Evolutionary conservation across 1,140 invertebrate genomes (phyloP), one percentile per base, ranked within the genome.

Genomic region (Psix sp.): DNA sequence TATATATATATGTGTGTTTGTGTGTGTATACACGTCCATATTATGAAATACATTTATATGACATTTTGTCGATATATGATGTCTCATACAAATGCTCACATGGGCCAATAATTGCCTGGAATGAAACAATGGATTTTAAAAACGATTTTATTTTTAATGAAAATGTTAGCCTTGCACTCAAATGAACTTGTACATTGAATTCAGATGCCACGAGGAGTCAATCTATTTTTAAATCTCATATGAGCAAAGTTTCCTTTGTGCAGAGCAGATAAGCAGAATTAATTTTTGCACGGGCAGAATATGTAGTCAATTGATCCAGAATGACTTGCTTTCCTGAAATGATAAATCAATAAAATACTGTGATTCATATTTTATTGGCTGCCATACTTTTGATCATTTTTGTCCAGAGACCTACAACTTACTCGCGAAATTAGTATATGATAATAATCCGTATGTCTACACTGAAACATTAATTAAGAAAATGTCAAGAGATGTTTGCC

Each of bases 181-280:
- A 66, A 73, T 76, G 71, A 66, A 72, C 59, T 71, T 66, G 48
- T 54, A 54, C 60, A 54, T 74, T 67, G 65, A 77, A 56, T 70
- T 76, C 60, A 71, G 46, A 72, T 74, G 52, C 62, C 62, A 71
- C 60, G 43, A 67, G 24, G 60, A 65, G 56, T 51, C 43, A 38
- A 20, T 62, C 60, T 79, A 79, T 79, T 77, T 79, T 74, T 79
- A 79, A 42, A 33, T 62, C 60, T 76, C 45, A 46, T 56, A 71
- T 73, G 65, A 74, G 75, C 68, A 80, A 68, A 60, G 66, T 54
- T 76, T 60, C 11, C 71, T 78, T 76, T 65, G 67, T 74, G 57
- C 51, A 17, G 15, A 17, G 29, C 14, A 31, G 38, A 48, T 39
- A 43, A 11, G 42, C 36, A 11, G 26, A 59, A 62, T 57, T 21